Evolutionary conservation across 2,888 invertebrate species (phyloP).

Genomic region (Melinaea marsaeus): DNA sequence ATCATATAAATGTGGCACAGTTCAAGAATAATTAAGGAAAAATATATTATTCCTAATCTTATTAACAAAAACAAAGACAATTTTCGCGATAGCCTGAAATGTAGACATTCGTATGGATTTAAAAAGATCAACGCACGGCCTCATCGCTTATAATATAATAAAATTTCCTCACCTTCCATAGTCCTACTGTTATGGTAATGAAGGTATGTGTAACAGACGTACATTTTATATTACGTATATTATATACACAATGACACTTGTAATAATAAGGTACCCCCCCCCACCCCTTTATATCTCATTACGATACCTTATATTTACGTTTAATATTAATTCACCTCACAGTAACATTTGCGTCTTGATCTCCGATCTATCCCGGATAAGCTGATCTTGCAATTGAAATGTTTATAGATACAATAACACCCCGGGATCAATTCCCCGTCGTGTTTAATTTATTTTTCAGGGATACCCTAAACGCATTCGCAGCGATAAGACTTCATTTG

Average conservation of each 20-base stretch:
- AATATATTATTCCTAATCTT: neutral
- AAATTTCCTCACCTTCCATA: conserved; percentile 27
- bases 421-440: conserved; percentile 62
- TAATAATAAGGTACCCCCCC: too few species aligned
- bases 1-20: neutral
- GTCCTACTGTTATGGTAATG: conserved; percentile 14
- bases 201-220: neutral
- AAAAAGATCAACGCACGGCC: conserved; percentile 29
- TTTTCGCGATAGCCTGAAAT: conserved; percentile 19
- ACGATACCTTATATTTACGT: too few species aligned
- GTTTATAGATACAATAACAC: conserved; percentile 73
- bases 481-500: conserved; percentile 38
- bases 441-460: conserved; percentile 68
- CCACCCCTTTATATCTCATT: too few species aligned
- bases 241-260: too few species aligned
- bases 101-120: conserved; percentile 31
- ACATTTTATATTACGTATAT: neutral
- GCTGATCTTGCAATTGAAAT: conserved; percentile 63
- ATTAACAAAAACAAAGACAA: conserved; percentile 13
- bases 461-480: conserved; percentile 34
- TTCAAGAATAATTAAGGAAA: neutral
- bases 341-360: conserved; percentile 2
- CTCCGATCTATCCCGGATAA: conserved; percentile 34
- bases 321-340: too few species aligned
- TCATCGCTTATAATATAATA: conserved; percentile 31